Conservation (phyloP, 2,113 vertebrate species). For the Varanus salvator region DNA sequence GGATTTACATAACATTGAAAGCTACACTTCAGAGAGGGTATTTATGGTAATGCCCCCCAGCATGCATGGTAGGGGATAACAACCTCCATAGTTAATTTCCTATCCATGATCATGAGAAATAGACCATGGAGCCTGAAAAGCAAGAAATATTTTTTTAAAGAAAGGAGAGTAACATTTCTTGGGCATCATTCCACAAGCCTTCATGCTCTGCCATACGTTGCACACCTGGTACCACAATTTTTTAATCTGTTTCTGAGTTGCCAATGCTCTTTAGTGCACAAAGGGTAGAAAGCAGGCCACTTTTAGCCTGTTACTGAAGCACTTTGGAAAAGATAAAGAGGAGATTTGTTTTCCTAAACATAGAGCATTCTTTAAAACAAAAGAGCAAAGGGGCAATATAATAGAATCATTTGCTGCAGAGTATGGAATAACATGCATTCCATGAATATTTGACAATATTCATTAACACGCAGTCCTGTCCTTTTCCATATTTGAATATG, state of each 20-base stretch:
- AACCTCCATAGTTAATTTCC: no score
- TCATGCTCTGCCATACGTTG: no score
- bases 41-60: no score
- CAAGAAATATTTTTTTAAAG: no score
- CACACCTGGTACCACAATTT: neutral
- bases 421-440: neutral
- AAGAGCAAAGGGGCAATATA: constrained; percentile 5
- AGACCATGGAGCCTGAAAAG: no score
- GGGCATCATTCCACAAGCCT: no score
- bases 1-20: no score
- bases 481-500: neutral
- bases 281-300: constrained; percentile 39
- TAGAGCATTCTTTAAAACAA: constrained; percentile 52
- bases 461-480: neutral
- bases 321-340: constrained; percentile 51
- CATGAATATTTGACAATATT: neutral
- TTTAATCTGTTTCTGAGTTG: neutral
- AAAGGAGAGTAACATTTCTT: accelerated
- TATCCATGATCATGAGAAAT: no score
- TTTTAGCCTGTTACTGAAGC: constrained; percentile 29
- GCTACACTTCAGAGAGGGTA: no score
- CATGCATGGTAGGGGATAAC: no score
- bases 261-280: neutral
- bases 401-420: neutral
- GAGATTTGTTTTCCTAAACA: neutral